Conservation (phyloP, 2,888 invertebrate species). For the Arctia plantaginis region DNA sequence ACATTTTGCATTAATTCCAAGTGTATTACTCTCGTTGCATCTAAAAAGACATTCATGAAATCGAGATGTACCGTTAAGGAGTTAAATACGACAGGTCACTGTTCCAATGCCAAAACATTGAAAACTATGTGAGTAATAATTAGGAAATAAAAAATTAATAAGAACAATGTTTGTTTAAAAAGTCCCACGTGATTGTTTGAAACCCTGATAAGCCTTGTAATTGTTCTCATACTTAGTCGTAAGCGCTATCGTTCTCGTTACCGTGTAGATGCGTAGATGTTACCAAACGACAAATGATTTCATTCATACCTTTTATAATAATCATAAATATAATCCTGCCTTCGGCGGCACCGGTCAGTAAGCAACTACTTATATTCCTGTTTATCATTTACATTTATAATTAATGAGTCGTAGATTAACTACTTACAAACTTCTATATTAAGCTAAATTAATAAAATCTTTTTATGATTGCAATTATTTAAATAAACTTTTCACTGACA, state of each 20-base stretch:
- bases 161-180: constrained; percentile 55
- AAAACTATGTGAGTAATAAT: constrained; percentile 63
- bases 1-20: constrained; percentile 77
- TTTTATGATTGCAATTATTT: neutral
- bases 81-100: constrained; percentile 69
- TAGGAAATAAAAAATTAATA: constrained; percentile 58
- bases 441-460: neutral
- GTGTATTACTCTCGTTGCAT: constrained; percentile 71
- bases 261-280: neutral
- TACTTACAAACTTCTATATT: too few relatives aligned
- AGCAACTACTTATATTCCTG: neutral
- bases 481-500: neutral
- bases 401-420: neutral
- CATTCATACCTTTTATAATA: constrained; percentile 5
- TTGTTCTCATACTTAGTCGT: constrained; percentile 18
- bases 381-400: neutral
- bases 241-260: neutral
- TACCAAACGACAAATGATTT: constrained; percentile 3
- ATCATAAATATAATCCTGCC: neutral
- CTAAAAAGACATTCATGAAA: constrained; percentile 74
- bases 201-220: constrained; percentile 42
- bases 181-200: constrained; percentile 33
- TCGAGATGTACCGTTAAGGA: constrained; percentile 73
- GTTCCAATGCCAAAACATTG: constrained; percentile 65
- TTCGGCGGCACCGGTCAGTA: constrained; percentile 10